Conservation (phyloP, 1,140 invertebrate species). For the Bursaphelenchus mucronatus region DNA sequence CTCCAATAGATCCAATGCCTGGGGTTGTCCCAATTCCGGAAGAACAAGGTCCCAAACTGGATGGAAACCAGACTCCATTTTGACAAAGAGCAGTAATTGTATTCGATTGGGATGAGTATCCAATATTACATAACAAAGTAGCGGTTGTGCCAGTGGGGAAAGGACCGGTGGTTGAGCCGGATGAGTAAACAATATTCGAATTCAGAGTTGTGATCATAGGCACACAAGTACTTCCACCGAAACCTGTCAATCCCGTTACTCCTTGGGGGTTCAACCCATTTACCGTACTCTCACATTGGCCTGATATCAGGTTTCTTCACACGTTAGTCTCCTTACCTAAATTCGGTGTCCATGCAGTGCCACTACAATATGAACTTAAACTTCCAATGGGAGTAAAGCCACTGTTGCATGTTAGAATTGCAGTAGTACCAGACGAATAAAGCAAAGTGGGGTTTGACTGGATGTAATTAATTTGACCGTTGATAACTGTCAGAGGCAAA, state of each 20-base stretch:
- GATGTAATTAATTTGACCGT: constrained; percentile 27
- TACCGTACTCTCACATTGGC: background rate
- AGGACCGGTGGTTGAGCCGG: constrained; percentile 9
- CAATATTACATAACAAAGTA: constrained; percentile 13
- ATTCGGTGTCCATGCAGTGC: constrained; percentile 17
- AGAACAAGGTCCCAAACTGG: constrained; percentile 19
- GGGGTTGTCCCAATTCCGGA: background rate
- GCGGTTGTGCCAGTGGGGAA: constrained; percentile 19
- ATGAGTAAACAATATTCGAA: constrained; percentile 16
- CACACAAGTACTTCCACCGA: constrained; percentile 22
- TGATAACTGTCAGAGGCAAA: constrained; percentile 16
- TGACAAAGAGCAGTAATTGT: constrained; percentile 10
- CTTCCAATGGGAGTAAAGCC: constrained; percentile 18
- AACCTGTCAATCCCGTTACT: constrained; percentile 7
- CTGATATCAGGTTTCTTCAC: constrained; percentile 1
- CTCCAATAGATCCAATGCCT: constrained; percentile 3
- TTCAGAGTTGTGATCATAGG: constrained; percentile 17
- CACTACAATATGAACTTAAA: constrained; percentile 13
- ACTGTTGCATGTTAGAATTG: constrained; percentile 21
- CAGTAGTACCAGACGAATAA: constrained; percentile 30
- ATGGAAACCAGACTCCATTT: constrained; percentile 18
- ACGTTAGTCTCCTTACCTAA: constrained; percentile 3
- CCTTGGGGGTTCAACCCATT: background rate
- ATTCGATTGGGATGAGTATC: constrained; percentile 14
- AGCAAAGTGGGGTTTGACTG: constrained; percentile 22